Conservation (phyloP, 2,888 invertebrate species). For the Drosophila atripex region DNA sequence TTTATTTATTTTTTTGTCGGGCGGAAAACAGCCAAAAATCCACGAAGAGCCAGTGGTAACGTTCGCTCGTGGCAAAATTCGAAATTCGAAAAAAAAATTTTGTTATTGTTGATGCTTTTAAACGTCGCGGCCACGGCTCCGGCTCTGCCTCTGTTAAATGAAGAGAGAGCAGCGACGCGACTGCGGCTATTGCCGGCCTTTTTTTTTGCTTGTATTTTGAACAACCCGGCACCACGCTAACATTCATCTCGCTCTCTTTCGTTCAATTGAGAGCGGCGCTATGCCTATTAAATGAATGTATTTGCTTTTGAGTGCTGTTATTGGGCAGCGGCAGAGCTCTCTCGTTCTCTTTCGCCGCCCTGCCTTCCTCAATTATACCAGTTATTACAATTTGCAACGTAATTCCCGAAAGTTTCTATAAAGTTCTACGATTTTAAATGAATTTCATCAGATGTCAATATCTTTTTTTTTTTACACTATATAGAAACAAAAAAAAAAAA, state of each 20-base stretch:
- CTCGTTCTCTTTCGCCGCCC: background rate
- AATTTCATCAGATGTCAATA: constrained; percentile 10
- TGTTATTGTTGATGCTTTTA: constrained; percentile 30
- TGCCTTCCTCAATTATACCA: background rate
- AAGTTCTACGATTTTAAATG: constrained; percentile 10
- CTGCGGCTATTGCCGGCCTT: constrained; percentile 1
- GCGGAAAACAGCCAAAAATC: constrained; percentile 73
- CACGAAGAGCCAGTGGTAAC: constrained; percentile 49
- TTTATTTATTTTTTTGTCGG: constrained; percentile 38
- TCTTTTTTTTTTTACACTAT: background rate
- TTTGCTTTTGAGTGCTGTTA: background rate
- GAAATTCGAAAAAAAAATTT: constrained; percentile 51
- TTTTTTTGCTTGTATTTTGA: background rate
- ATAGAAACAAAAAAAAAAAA: background rate
- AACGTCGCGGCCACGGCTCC: background rate
- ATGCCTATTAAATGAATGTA: background rate
- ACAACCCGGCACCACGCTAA: background rate
- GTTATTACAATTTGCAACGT: constrained; percentile 14
- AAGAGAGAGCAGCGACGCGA: background rate
- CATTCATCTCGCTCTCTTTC: background rate
- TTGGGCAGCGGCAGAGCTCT: background rate
- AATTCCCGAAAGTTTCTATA: constrained; percentile 11
- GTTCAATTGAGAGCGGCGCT: background rate
- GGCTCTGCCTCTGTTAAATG: background rate
- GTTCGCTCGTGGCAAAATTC: constrained; percentile 12